Evolutionary conservation across 1,140 invertebrate genomes (phyloP).

Genomic region (Saccostrea cuccullata): DNA sequence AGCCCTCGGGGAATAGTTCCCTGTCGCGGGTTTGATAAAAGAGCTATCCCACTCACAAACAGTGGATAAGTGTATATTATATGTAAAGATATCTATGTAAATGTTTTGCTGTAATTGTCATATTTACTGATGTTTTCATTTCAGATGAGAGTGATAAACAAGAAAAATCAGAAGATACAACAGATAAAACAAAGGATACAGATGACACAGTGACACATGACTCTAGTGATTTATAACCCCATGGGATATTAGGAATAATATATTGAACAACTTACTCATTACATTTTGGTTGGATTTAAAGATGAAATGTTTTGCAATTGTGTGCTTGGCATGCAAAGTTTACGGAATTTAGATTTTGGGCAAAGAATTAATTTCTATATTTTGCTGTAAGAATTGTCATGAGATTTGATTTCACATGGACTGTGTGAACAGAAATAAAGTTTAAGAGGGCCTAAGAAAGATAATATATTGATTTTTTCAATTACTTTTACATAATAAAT

Average conservation of each 20-base stretch:
- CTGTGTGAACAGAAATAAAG: too few species aligned
- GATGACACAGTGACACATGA: constrained; percentile 41
- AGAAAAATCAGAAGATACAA: constrained; percentile 17
- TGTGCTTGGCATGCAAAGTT: neutral
- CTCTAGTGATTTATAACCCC: constrained; percentile 28
- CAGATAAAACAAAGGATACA: constrained; percentile 16
- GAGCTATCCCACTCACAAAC: too few species aligned
- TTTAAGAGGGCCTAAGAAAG: too few species aligned
- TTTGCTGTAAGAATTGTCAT: too few species aligned
- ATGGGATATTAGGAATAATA: constrained; percentile 18
- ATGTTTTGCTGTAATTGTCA: neutral
- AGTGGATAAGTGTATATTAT: too few species aligned
- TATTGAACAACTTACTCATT: constrained; percentile 23
- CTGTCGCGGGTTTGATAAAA: too few species aligned
- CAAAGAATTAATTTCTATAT: too few species aligned
- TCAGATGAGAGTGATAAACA: constrained; percentile 23
- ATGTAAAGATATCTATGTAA: too few species aligned
- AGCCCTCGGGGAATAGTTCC: too few species aligned
- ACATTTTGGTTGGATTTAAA: constrained; percentile 3
- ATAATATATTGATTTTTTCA: too few species aligned
- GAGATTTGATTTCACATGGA: too few species aligned
- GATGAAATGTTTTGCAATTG: neutral
- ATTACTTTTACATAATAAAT: too few species aligned
- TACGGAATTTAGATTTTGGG: neutral
- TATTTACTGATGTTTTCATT: neutral